Percentiles rank a stretch among this genome's conserved stretches.
phyloP scores from a whole-genome alignment of 2,888 invertebrate species.

The Nesidiocoris tenuis region DNA sequence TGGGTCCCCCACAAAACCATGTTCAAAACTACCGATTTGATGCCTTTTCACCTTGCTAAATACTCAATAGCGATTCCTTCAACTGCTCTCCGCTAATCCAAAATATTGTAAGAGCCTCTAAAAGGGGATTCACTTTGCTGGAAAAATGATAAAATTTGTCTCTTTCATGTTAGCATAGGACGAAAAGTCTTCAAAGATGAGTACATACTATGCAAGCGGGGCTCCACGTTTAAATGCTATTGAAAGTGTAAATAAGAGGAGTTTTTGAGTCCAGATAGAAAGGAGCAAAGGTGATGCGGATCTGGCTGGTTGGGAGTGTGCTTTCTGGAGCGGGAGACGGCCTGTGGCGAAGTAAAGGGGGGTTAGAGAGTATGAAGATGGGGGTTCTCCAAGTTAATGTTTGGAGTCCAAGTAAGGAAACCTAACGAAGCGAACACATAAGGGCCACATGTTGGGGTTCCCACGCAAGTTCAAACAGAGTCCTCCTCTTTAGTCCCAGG shows the following conservation, averaged over 20 bases:
- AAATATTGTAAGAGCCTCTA: too few relatives aligned
- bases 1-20: too few relatives aligned
- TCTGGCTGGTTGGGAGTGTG: neutral
- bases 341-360: neutral
- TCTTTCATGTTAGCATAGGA: too few relatives aligned
- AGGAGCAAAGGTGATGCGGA: neutral
- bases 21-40: too few relatives aligned
- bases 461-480: constrained; percentile 41
- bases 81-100: too few relatives aligned
- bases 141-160: too few relatives aligned
- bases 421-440: constrained; percentile 42
- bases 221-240: too few relatives aligned
- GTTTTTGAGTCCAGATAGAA: neutral
- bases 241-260: neutral
- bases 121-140: too few relatives aligned
- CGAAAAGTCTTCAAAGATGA: too few relatives aligned
- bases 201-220: too few relatives aligned
- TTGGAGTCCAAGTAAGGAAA: constrained; percentile 39
- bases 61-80: too few relatives aligned
- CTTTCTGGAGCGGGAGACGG: neutral
- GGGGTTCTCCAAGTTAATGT: constrained; percentile 23
- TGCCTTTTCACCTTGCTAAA: too few relatives aligned
- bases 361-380: constrained; percentile 14
- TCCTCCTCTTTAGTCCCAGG: neutral
- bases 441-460: constrained; percentile 37